Evolutionary conservation across 1,140 invertebrate species (phyloP), one percentile per base, ranked within the genome.

Genomic region (Lanistes nyassanus): DNA sequence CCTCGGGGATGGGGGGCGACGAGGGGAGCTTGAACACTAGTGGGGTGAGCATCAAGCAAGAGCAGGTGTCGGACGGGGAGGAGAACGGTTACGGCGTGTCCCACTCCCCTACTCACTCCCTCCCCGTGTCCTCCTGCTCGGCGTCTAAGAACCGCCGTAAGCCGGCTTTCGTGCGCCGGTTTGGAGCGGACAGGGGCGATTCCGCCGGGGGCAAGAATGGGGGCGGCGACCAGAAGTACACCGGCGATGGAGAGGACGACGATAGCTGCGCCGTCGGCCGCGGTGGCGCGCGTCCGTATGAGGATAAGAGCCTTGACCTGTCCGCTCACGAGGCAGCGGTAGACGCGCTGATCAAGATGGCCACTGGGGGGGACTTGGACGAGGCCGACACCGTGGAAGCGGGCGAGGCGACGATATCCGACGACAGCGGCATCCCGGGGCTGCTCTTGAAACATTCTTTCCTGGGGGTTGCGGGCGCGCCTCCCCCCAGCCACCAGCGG

Each of bases 401-500:
- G 39, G 67, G 51, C 26, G 39, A 47, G 26, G 6, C 47, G 42
- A 23, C 65, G 1, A 37, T 36, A 5, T 37, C 42, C 0, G 65
- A 67, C 37, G 65, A 23, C 65, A 67, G 9, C n/a, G n/a, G n/a
- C 39, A 26, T 60, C n/a, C 56, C 56, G 13, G 11, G 23, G 13
- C 37, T 67, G 65, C 37, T 67, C 23, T 42, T 67, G 65, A 67
- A 67, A 42, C 65, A 67, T 36, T 42, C 65, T 21, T 21, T 67
- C 23, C 16, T 67, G 65, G 65, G 19, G 34, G 36, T 23, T 4
- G 37, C 36, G 23, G 42, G 65, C 36, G 56, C 11, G 77, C 31
- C 78, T 76, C 19, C 74, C 65, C 23, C 77, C 74, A 37, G 81
- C 78, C 58, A 62, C 69, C n/a, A 74, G 47, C 56, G 47, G 74